Conservation (phyloP, 2,888 invertebrate species). For the Callyntrura guangdongensis region DNA sequence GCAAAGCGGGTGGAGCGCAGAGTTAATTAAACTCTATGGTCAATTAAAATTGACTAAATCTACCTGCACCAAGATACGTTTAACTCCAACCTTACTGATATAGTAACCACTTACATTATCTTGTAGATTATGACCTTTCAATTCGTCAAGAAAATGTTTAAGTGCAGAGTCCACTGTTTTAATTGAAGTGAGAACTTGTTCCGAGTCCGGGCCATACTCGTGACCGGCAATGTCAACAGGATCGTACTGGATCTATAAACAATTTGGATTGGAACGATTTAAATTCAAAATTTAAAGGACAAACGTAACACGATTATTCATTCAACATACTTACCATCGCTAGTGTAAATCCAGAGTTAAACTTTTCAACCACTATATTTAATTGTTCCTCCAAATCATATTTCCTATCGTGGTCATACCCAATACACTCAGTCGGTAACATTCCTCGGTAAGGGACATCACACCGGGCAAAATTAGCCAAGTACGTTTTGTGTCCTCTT, state of each 20-base stretch:
- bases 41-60: too few relatives aligned
- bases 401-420: slow-evolving; percentile 76
- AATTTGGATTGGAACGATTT: slow-evolving; percentile 64
- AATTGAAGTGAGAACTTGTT: slow-evolving; percentile 84
- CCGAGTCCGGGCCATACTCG: slow-evolving; percentile 85
- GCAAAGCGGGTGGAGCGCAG: too few relatives aligned
- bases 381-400: slow-evolving; percentile 82
- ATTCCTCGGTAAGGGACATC: slow-evolving; percentile 83
- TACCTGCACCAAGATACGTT: too few relatives aligned
- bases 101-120: too few relatives aligned
- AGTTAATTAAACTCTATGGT: too few relatives aligned
- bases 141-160: slow-evolving; percentile 84
- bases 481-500: slow-evolving; percentile 80
- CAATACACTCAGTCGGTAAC: slow-evolving; percentile 76
- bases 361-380: slow-evolving; percentile 79
- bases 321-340: slow-evolving; percentile 83
- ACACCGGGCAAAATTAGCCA: slow-evolving; percentile 82
- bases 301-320: too few relatives aligned
- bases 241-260: slow-evolving; percentile 84
- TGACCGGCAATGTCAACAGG: slow-evolving; percentile 85
- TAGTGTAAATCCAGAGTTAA: slow-evolving; percentile 83
- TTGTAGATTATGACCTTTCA: slow-evolving; percentile 83
- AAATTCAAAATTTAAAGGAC: too few relatives aligned
- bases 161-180: slow-evolving; percentile 85
- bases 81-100: too few relatives aligned